These are phyloP conservation scores for Tringa solitaria DNA, from an alignment of 2,113 vertebrate genomes.

Conservation along the genomic window DNA sequence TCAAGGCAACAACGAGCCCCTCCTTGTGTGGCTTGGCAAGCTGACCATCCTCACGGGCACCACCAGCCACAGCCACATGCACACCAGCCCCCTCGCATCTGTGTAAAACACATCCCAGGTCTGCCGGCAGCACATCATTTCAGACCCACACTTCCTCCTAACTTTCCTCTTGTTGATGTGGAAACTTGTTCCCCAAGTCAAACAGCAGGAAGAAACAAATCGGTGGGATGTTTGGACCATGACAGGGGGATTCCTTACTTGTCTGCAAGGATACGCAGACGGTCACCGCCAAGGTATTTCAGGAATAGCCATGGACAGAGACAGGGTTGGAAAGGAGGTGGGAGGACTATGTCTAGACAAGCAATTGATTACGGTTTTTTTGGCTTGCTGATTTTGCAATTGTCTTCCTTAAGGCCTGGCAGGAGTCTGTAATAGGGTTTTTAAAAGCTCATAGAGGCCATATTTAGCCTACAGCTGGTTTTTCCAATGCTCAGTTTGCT, in stretches of 20 bases:
- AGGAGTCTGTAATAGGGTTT: not conserved
- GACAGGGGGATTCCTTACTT: not conserved
- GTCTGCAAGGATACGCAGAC: not conserved
- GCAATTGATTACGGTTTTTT: not conserved
- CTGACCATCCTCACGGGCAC: not conserved
- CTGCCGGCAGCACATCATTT: accelerated
- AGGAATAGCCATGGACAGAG: not conserved
- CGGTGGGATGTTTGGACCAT: accelerated
- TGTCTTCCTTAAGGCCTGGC: not conserved
- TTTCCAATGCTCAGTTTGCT: not conserved
- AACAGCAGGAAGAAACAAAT: not conserved
- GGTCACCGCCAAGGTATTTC: accelerated
- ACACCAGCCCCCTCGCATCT: not conserved
- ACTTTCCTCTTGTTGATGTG: not conserved
- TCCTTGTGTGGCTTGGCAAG: not conserved
- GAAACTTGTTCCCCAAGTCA: not conserved
- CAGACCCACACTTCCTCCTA: accelerated
- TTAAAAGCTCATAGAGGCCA: not conserved
- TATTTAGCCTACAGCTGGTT: not conserved
- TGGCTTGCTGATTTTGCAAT: not conserved
- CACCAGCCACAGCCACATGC: not conserved
- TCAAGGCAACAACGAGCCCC: not conserved
- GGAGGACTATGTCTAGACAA: not conserved
- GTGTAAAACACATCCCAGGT: accelerated
- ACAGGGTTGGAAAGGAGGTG: not conserved